Conservation (phyloP, 2,113 vertebrate genomes). For the Eolophus roseicapilla region DNA sequence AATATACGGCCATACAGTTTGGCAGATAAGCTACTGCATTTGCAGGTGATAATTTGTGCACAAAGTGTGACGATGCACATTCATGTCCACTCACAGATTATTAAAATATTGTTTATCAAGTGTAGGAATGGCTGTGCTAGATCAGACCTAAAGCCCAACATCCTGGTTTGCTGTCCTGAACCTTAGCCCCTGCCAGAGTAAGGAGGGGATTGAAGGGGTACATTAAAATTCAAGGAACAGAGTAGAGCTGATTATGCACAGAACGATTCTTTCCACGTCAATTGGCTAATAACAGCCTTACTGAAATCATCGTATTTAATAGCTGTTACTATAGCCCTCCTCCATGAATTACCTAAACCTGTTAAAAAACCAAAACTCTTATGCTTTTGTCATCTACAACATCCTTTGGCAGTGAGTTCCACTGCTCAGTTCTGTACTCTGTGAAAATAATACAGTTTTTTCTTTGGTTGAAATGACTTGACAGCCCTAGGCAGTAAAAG, state of each 20-base stretch:
- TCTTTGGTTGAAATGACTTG: neutral
- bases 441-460: neutral
- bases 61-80: neutral
- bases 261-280: neutral
- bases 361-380: neutral
- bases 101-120: neutral
- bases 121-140: neutral
- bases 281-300: neutral
- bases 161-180: neutral
- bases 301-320: neutral
- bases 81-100: neutral
- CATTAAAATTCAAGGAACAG: neutral
- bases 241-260: neutral
- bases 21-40: constrained; percentile 33
- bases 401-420: neutral
- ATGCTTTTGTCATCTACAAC: neutral
- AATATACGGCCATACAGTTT: neutral
- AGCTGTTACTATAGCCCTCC: neutral
- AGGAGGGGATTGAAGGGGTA: neutral
- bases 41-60: constrained; percentile 31
- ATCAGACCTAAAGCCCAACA: neutral
- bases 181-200: neutral
- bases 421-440: neutral
- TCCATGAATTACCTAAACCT: neutral
- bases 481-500: neutral